Base-by-base conservation (phyloP, 1,140 invertebrate genomes). In the Octopus bimaculoides region DNA sequence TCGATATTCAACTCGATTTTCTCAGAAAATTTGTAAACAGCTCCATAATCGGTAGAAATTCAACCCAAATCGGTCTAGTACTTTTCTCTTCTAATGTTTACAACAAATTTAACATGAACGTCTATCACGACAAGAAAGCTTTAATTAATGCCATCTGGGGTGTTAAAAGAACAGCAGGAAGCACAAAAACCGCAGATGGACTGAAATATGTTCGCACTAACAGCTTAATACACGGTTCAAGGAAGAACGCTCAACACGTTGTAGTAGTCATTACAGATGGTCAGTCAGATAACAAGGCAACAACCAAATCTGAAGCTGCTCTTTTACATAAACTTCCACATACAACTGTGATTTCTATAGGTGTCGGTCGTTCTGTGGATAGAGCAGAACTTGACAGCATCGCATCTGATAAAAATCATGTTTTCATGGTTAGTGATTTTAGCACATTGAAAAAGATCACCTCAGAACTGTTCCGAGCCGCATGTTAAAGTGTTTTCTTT, bases 181-280 rank as follows among this genome's bases (percentile, higher is more conserved):
- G 73, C 4, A 85, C 84, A 9, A 76, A 79, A 10, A 85, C 84
- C 0, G 84, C 78, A 5, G 80, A 80, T 0, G 84, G 81, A 0
- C 54, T 85, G 7, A 77, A 81, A 56, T 82, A 56, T 54, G 82
- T 84, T n/a, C 80, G 77, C 9, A 81, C 78, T 26, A 81, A 84
- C 53, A 20, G 77, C 7, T 17, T 79, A 4, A n/a, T 69, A 6
- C 61, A 79, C 53, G 85, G 85, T 7, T 83, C 77, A 0, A 66
- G 85, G 41, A 54, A 73, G 5, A 76, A 79, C 41, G 82, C 82
- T 12, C 75, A 77, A 14, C 79, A 83, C 12, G 81, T 82, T 53
- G 75, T 83, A 0, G 78, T 86, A 14, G 80, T 85, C 6, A 77
- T 86, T 5, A 86, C 85, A 4, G 85, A 86, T 26, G 85, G 84